A percentile compares a stretch with the other conserved stretches of the same genome.
Conservation (phyloP, 1,140 invertebrate genomes). For the Acromyrmex echinatior region DNA sequence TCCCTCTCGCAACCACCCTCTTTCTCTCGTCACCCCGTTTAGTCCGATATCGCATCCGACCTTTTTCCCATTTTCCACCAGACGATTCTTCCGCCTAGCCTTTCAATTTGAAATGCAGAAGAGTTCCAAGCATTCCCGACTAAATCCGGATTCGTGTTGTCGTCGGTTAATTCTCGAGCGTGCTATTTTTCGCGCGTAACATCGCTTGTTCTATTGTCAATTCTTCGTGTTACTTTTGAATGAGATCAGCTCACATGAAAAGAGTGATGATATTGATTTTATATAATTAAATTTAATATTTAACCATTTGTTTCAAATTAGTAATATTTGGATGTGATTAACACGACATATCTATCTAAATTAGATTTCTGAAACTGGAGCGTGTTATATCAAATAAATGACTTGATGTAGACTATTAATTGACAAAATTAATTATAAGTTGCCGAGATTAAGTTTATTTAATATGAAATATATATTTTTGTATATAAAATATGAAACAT, state of each 20-base stretch:
- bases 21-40: conserved; percentile 40
- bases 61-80: conserved; percentile 65
- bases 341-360: neutral
- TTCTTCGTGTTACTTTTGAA: neutral
- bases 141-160: conserved; percentile 59
- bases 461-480: neutral
- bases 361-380: neutral
- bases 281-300: conserved; percentile 17
- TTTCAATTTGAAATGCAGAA: conserved; percentile 66
- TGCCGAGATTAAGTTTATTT: neutral
- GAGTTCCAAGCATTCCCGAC: conserved; percentile 48
- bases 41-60: conserved; percentile 40
- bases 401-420: neutral
- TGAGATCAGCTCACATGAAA: neutral
- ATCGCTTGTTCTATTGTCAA: conserved; percentile 12
- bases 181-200: conserved; percentile 40
- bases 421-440: neutral
- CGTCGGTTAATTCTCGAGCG: conserved; percentile 52
- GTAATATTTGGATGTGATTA: conserved; percentile 3
- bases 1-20: conserved; percentile 5
- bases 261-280: neutral
- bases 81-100: conserved; percentile 56
- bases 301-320: neutral
- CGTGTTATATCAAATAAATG: neutral
- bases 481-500: neutral